Base-by-base conservation (phyloP, 1,140 invertebrate genomes). In the Drosophila pruinosa region DNA sequence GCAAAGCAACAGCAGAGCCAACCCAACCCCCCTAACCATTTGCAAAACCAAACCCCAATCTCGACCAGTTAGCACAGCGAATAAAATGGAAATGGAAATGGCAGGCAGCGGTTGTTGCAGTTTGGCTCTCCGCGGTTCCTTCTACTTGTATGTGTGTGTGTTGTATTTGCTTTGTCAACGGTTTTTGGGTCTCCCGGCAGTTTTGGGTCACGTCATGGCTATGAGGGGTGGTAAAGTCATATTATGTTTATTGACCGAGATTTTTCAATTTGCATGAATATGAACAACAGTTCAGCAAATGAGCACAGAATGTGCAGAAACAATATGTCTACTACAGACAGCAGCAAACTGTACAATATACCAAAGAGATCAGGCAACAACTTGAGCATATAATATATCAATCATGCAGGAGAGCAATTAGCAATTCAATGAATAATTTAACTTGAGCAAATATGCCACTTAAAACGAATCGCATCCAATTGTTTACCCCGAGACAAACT, bases 181-280 rank as follows among this genome's bases (percentile, higher is more conserved):
- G 17, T 78, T 64, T 75, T 67, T 59, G 50, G 41, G 50, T 63
- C 58, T 34, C 45, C 15, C 24, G n/a, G n/a, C 1, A 22, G 43
- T 21, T 31, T 10, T 43, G 45, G 62, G 38, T 28, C 52, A 63
- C 58, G 6, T 8, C 24, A 62, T 52, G 31, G 22, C 8, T 17
- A 34, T 59, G 41, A 14, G 39, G 15, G 39, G 12, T 41, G 17
- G 26, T 6, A 8, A 6, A 45, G 45, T 52, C 59, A 56, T 63
- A 53, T 63, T 62, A 69, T 78, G 72, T 61, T 77, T 77, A 74
- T 81, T 81, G 78, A 81, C 78, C 70, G 73, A 81, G 70, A 81
- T 82, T 81, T 81, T 71, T 57, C 52, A 76, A 80, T 63, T 75
- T 82, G 53, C 64, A 75, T 71, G 65, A 24, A 70, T 63, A 74